Base-by-base conservation (phyloP, 2,113 vertebrate species). In the Oenanthe melanoleuca region DNA sequence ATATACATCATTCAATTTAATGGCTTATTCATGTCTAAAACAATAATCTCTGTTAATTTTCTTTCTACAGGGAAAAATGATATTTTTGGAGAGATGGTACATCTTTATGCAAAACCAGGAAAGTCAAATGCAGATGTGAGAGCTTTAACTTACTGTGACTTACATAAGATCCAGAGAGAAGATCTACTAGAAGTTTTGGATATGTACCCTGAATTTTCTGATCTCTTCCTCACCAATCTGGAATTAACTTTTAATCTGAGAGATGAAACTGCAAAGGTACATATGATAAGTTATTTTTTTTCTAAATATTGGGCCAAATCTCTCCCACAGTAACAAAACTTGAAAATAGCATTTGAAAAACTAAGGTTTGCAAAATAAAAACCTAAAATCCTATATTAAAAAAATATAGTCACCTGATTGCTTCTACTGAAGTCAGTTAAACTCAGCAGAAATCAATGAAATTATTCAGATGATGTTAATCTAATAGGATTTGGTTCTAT, bases 51-150 rank as follows among this genome's bases (percentile, higher is more conserved):
- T 47, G 61, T 70, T 28, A 10, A 88, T 95, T 91, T 67, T 90
- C 21, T 89, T 92, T 81, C 78, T 92, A 34, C 85, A 99, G 99
- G 99, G 44, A 99, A 99, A 98, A 99, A 99, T 84, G 99, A 99
- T 97, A 99, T 99, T 95, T 99, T 99, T 96, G 99, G 99, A 95
- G 99, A 99, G 96, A 99, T 99, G 98, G 99, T 99, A 87, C 99
- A 99, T 95, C 98, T 99, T 63, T 99, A 98, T 84, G 98, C 99
- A 94, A 99, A 99, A 97, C 98, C 99, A 66, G 99, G 99, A 49
- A 99, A 99, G 95, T 99, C 99, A 56, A 99, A 99, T 8, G 99
- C 99, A 79, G 99, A 99, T 40, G 99, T 99, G 60, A 98, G 99
- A 97, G 99, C 99, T 24, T 97, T 99, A 95, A 99, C 99, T 23